Base-by-base conservation (phyloP, 2,888 invertebrate species). In the Dendrolimus pini region DNA sequence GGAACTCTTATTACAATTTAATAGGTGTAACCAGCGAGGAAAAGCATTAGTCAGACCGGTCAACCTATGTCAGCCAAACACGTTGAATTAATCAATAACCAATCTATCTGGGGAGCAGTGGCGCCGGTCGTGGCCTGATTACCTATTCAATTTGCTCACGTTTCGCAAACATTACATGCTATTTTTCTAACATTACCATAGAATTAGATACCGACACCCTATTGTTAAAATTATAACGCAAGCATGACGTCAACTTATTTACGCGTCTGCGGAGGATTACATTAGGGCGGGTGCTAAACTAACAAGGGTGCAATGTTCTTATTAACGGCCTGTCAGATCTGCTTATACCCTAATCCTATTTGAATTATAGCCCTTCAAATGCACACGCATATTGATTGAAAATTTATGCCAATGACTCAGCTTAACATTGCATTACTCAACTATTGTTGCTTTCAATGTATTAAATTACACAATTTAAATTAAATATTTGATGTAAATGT, bases 291-390 rank as follows among this genome's bases (percentile, higher is more conserved):
- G 83, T 81, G 83, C 79, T 75, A 80, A 83, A 85, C 82, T 82
- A 88, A 85, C 85, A 83, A 78, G 88, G 86, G 88, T 78, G 85
- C 75, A 77, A 77, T 69, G 72, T 77, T 78, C 81, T 85, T 86
- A 89, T 88, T 88, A 88, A 86, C 83, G 80, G 73, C 74, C 82
- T 77, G 85, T 84, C 88, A 83, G 79, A 85, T 79, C 72, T 72
- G 74, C 78, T 75, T 72, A 47, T 78, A 78, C 81, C 75, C 74
- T 80, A 82, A 85, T 84, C 80, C 78, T 62, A 70, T 77, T 74
- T 80, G 78, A 82, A 76, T 79, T 74, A 80, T 78, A 74, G 70
- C 71, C 77, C 65, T 68, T 69, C 72, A 66, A 69, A 74, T 70
- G 67, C 75, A 73, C 74, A 75, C 63, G 56, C 67, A 65, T 69